Conservation (phyloP, 2,113 vertebrate species). For the Clarias macrocephalus region DNA sequence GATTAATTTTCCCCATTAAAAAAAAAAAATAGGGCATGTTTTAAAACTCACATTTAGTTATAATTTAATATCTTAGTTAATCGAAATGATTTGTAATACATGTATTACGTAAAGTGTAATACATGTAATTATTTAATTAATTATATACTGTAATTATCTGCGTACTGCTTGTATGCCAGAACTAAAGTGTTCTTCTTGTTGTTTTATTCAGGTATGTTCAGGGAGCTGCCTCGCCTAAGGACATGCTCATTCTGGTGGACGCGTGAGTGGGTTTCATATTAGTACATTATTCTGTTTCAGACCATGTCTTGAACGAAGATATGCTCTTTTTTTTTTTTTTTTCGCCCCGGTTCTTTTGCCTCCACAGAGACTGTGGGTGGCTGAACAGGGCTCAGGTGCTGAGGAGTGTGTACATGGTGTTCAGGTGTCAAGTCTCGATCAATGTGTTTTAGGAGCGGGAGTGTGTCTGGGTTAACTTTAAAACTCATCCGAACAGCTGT, state of each 20-base stretch:
- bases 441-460: slow-evolving; percentile 82
- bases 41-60: neutral
- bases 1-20: neutral
- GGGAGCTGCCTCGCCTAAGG: slow-evolving; percentile 97
- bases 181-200: slow-evolving; percentile 18
- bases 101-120: too few relatives aligned
- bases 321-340: neutral
- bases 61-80: neutral
- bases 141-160: neutral
- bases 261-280: slow-evolving; percentile 82
- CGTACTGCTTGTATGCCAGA: neutral
- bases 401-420: slow-evolving; percentile 9
- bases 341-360: neutral
- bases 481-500: slow-evolving; percentile 95
- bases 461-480: slow-evolving; percentile 92
- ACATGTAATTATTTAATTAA: neutral
- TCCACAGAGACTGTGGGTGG: neutral
- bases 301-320: neutral
- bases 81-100: neutral
- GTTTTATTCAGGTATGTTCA: slow-evolving; percentile 88
- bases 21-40: neutral
- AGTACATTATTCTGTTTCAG: slow-evolving; percentile 38
- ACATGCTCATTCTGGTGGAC: slow-evolving; percentile 98
- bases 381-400: slow-evolving; percentile 11
- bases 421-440: slow-evolving; percentile 14